A percentile compares a stretch with the other conserved stretches of the same genome.
Evolutionary conservation across 1,140 invertebrate genomes (phyloP).

Genomic region (Drosophila bipectinata): DNA sequence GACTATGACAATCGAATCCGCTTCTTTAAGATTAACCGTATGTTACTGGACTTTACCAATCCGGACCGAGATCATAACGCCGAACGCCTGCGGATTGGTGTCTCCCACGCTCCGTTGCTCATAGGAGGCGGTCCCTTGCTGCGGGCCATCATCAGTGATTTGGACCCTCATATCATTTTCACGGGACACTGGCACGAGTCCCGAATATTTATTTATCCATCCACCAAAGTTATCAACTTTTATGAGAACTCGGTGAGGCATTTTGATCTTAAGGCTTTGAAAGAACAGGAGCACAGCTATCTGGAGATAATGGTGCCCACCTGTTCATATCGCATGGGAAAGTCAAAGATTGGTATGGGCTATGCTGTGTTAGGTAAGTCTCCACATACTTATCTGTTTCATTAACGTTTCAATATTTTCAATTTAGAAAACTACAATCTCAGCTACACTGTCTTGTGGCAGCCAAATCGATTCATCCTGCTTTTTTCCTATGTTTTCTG

Average conservation of each 20-base stretch:
- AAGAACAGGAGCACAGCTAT: constrained; percentile 84
- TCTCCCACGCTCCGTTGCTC: constrained; percentile 89
- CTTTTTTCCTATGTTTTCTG: constrained; percentile 75
- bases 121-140: constrained; percentile 87
- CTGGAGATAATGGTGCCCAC: constrained; percentile 96
- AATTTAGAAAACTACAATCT: constrained; percentile 75
- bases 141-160: constrained; percentile 85
- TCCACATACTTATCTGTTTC: neutral
- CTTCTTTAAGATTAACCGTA: constrained; percentile 89
- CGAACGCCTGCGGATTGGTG: constrained; percentile 87
- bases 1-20: constrained; percentile 85
- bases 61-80: constrained; percentile 86
- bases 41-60: constrained; percentile 86
- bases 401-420: neutral
- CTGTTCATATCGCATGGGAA: constrained; percentile 97
- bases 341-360: constrained; percentile 92
- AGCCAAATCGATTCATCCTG: constrained; percentile 73
- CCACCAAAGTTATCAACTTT: constrained; percentile 70
- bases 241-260: constrained; percentile 84
- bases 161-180: constrained; percentile 91
- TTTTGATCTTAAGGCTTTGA: constrained; percentile 81
- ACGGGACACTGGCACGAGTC: constrained; percentile 93
- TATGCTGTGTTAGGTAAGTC: constrained; percentile 91
- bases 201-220: constrained; percentile 76
- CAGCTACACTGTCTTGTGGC: constrained; percentile 77